Base-by-base conservation (phyloP, 2,113 vertebrate species). In the Pampusana beccarii region DNA sequence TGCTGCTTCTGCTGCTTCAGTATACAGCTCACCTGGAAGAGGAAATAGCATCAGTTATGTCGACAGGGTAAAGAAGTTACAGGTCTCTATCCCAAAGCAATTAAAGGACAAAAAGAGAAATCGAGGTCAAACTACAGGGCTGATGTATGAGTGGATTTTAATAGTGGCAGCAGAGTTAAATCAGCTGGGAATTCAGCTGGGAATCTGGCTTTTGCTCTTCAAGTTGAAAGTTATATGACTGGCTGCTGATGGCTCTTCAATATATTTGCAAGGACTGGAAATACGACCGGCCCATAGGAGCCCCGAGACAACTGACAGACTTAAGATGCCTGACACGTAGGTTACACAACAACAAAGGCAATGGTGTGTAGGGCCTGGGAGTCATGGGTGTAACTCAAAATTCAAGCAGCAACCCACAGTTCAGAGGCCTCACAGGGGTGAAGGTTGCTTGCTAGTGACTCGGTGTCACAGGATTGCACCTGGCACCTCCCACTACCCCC, bases 1-100 rank as follows among this genome's bases (percentile, higher is more conserved):
- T 2, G 99, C 99, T 6, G 98, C 98, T 87, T 99, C 99, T 2
- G 99, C 99, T 8, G 99, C 99, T 96, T 99, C 98, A 18, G 99
- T 99, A 95, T 99, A 99, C 86, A 99, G 93, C 62, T 99, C 99
- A 33, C 99, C 99, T 99, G 87, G 26, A 94, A 70, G 48, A 96
- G 58, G 56, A 97, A 97, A 79, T 6, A 89, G 17, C 42, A 26
- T 13, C 50, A 79, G 61, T 56, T 66, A 84, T 11, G 19, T 25
- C 54, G 26, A 42, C 57, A 88, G 10, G 13, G 13, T 42, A 50
- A 95, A 89, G 15, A 51, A 88, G 61, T 79, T 26, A 9, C 7
- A 40, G 11, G 31, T 83, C 36, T 74, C 54, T 36, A 57, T 25
- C 26, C 31, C 21, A 28, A 80, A 79, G 48, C 65, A 93, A 72